A percentile compares a stretch with the other conserved stretches of the same genome.
Conservation (phyloP, 1,140 invertebrate species). For the Drosophila albomicans region DNA sequence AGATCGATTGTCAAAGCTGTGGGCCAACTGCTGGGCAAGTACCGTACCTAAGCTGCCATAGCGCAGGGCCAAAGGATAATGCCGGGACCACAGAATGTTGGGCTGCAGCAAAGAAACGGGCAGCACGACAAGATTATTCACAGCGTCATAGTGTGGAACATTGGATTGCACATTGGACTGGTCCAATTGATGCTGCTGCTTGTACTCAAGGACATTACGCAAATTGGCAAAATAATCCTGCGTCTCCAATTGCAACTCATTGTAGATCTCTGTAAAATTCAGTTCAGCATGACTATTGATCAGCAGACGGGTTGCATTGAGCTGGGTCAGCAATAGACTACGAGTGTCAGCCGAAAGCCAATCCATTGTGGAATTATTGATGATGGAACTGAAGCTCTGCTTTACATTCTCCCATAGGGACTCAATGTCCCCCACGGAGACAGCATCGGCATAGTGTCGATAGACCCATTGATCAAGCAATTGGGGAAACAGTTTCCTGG, state of each 20-base stretch:
- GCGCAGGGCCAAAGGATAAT: conserved; percentile 79
- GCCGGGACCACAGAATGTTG: conserved; percentile 72
- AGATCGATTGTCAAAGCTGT: conserved; percentile 86
- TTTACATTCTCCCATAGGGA: conserved; percentile 64
- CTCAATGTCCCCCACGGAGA: conserved; percentile 53
- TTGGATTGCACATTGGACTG: background rate
- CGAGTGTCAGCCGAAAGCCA: conserved; percentile 60
- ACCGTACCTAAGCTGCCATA: conserved; percentile 87
- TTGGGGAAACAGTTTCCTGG: conserved; percentile 56
- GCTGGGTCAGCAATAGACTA: conserved; percentile 48
- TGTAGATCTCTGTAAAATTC: conserved; percentile 61
- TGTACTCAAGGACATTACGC: conserved; percentile 32
- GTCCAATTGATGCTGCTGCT: background rate
- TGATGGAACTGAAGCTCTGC: conserved; percentile 42
- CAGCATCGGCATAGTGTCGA: conserved; percentile 46
- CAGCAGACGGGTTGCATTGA: conserved; percentile 55
- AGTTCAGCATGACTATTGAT: conserved; percentile 53
- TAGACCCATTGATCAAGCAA: conserved; percentile 66
- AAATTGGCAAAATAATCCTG: conserved; percentile 67
- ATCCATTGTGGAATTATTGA: conserved; percentile 45
- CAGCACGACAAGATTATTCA: conserved; percentile 55
- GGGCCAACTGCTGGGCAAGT: conserved; percentile 88
- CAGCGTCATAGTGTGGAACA: conserved; percentile 41
- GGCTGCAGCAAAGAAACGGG: conserved; percentile 72
- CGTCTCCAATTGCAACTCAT: conserved; percentile 34